phyloP scores from a whole-genome alignment of 2,797 vertebrate genomes.

The Cottoperca gobio region DNA sequence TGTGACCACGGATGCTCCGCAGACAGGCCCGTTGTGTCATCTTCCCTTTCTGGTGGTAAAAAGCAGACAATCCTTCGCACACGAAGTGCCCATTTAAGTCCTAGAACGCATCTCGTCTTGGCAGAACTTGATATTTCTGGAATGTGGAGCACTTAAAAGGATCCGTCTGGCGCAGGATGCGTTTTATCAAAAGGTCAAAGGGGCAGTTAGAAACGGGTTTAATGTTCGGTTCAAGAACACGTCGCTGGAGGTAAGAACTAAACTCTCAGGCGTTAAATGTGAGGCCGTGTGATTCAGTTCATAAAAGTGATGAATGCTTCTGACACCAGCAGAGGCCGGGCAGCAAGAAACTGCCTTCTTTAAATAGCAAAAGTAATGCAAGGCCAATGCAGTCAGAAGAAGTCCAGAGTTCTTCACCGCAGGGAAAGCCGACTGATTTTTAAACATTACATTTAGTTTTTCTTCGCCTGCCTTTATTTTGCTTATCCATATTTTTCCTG shows the following conservation, averaged over 20 bases:
- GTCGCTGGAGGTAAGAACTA: background rate
- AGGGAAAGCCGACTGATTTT: background rate
- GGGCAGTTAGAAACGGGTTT: background rate
- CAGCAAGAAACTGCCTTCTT: too few relatives aligned
- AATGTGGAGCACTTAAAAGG: slow-evolving; percentile 26
- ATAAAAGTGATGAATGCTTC: too few relatives aligned
- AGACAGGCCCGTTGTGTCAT: slow-evolving; percentile 61
- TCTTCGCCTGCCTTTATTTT: background rate
- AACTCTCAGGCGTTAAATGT: too few relatives aligned
- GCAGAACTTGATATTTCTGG: slow-evolving; percentile 12
- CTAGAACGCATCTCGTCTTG: slow-evolving; percentile 23
- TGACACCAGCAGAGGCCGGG: too few relatives aligned
- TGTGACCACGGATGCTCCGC: slow-evolving; percentile 59
- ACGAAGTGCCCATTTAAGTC: slow-evolving; percentile 26
- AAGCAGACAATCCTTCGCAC: slow-evolving; percentile 66
- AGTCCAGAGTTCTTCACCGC: too few relatives aligned
- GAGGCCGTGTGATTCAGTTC: too few relatives aligned
- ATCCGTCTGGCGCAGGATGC: background rate
- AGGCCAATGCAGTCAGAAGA: too few relatives aligned
- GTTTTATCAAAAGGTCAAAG: slow-evolving; percentile 26
- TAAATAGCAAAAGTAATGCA: too few relatives aligned
- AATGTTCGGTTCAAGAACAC: background rate
- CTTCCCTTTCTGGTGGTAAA: slow-evolving; percentile 56
- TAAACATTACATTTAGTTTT: too few relatives aligned
- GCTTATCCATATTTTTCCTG: background rate